Base-by-base conservation (phyloP, 2,113 vertebrate genomes). In the Campylomormyrus numenius region DNA sequence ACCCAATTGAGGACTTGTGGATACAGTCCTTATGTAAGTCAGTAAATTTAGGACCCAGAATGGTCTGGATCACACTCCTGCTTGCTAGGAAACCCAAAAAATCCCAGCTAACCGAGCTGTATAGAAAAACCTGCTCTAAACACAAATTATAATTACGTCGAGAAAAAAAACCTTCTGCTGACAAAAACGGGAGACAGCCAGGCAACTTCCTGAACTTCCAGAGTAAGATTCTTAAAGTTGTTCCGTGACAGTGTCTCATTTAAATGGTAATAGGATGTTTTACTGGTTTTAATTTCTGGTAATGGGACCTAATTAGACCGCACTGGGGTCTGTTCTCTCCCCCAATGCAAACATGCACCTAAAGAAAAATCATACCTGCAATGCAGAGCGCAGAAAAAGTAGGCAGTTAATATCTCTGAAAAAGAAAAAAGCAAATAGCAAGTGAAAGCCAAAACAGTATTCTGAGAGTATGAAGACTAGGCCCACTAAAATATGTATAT, bases 261-360 rank as follows among this genome's bases (percentile, higher is more conserved):
- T 85, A 42, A 52, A n/a, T 56, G 31, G 85, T 56, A 87, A 87
- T 87, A 53, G 85, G 50, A 53, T 87, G 48, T 87, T 35, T 53
- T 7, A 39, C 50, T 52, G 85, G 27, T 53, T 56, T 53, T 35
- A 53, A 87, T 87, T 87, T 87, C 49, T 35, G 35, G 85, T 53
- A 87, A 53, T 87, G 21, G 15, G 15, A 53, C 85, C 48, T 53
- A 87, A 56, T 87, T 87, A 87, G 48, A 53, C 31, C 0, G 48
- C 15, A 27, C 49, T 35, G 17, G 11, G 49, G 27, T 52, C n/a
- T 56, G n/a, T 87, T 35, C 85, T 53, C 31, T 87, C 21, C 48
- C 49, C 15, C 85, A 87, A 5, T 27, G n/a, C 85, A 56, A 87
- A 53, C 31, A 39, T 24, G 31, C 50, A 87, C 85, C 31, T 24